Evolutionary conservation across 2,797 vertebrate species (phyloP).

Genomic region (Tenualosa ilisha): DNA sequence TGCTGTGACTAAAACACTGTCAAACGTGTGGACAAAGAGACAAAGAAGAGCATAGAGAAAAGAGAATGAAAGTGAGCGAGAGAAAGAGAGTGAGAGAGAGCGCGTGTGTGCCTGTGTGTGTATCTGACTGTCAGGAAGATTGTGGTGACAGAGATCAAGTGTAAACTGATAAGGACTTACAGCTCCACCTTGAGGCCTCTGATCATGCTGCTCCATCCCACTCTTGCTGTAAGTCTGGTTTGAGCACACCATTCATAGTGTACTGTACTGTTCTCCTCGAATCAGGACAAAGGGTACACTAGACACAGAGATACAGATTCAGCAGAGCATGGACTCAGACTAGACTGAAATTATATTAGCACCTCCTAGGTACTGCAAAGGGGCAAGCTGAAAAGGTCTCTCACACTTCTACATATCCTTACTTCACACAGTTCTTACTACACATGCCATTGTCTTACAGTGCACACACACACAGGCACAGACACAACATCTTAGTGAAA

Average conservation of each 20-base stretch:
- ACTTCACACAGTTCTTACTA: too few relatives aligned
- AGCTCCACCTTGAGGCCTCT: slow-evolving; percentile 10
- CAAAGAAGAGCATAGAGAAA: neutral
- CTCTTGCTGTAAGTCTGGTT: neutral
- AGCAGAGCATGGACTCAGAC: too few relatives aligned
- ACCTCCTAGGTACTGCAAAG: neutral
- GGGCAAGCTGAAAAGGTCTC: neutral
- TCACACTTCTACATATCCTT: neutral
- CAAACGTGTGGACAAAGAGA: neutral
- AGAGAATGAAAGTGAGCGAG: neutral
- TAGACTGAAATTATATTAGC: neutral
- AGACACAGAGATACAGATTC: too few relatives aligned
- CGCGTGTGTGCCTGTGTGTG: neutral
- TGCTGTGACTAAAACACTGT: neutral
- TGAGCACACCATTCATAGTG: neutral
- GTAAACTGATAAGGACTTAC: neutral
- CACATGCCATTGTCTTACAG: too few relatives aligned
- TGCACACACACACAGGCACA: neutral
- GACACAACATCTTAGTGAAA: neutral
- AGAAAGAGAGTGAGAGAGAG: neutral
- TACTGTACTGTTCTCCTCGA: too few relatives aligned
- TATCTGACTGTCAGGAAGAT: neutral
- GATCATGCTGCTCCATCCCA: neutral
- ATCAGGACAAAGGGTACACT: neutral
- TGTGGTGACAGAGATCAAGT: neutral